phyloP scores from a whole-genome alignment of 1,140 invertebrate genomes.

The Macrosteles quadrilineatus region DNA sequence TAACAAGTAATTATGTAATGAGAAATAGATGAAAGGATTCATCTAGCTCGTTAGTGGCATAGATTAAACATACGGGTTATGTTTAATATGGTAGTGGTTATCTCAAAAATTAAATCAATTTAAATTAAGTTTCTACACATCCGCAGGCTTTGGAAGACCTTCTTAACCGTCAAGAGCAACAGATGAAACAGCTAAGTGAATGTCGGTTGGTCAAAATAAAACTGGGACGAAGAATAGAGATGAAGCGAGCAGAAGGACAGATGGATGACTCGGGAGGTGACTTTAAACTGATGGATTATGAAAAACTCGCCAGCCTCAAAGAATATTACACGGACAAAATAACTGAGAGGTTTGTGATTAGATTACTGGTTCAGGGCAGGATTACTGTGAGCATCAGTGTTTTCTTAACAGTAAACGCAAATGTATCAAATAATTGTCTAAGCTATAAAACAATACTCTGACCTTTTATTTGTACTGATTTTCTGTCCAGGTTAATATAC shows the following conservation, averaged over 20 bases:
- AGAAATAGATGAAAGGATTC: too few relatives aligned
- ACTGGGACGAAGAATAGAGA: neutral
- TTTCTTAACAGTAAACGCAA: too few relatives aligned
- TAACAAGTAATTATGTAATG: too few relatives aligned
- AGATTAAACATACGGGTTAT: too few relatives aligned
- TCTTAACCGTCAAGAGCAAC: neutral
- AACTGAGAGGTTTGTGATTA: conserved; percentile 17
- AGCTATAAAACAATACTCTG: too few relatives aligned
- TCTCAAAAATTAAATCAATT: neutral
- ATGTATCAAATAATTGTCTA: too few relatives aligned
- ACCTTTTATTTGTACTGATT: too few relatives aligned
- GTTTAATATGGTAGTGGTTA: too few relatives aligned
- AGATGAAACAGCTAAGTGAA: neutral
- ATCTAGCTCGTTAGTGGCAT: too few relatives aligned
- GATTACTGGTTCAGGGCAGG: too few relatives aligned
- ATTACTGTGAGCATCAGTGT: too few relatives aligned
- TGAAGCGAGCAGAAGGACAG: conserved; percentile 6
- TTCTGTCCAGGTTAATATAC: too few relatives aligned
- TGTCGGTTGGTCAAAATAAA: neutral
- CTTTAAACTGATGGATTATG: conserved; percentile 26
- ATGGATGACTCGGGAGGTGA: conserved; percentile 9
- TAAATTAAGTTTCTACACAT: neutral
- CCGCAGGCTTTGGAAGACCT: conserved; percentile 15
- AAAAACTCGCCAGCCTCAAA: conserved; percentile 11
- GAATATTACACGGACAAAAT: conserved; percentile 21